phyloP scores from a whole-genome alignment of 2,797 vertebrate species.

The Thunnus albacares region DNA sequence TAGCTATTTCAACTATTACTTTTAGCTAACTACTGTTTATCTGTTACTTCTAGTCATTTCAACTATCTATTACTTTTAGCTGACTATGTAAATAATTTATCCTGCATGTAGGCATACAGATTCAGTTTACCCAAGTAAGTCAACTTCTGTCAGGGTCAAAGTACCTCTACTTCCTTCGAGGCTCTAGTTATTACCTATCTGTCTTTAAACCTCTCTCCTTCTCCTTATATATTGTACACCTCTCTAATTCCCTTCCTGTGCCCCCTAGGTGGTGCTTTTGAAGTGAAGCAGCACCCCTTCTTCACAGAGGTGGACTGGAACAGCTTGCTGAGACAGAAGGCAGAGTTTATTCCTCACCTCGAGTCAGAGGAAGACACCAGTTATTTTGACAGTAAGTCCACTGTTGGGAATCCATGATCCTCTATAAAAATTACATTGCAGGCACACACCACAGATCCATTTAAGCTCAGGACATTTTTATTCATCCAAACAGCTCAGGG shows the following conservation, averaged over 20 bases:
- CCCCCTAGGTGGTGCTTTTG: constrained; percentile 87
- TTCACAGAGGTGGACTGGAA: constrained; percentile 95
- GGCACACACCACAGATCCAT: background rate
- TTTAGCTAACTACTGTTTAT: no score
- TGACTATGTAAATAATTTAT: no score
- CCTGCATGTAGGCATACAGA: no score
- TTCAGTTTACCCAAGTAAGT: constrained; percentile 41
- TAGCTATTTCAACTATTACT: no score
- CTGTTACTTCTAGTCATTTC: no score
- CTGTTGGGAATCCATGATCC: background rate
- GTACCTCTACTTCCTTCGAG: constrained; percentile 12
- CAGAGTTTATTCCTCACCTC: constrained; percentile 93
- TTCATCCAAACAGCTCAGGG: constrained; percentile 27
- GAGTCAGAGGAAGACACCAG: constrained; percentile 96
- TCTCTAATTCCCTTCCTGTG: background rate
- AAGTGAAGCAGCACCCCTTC: constrained; percentile 93
- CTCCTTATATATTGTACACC: background rate
- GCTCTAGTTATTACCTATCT: constrained; percentile 20
- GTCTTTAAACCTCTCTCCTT: constrained; percentile 2
- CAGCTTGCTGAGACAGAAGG: constrained; percentile 93
- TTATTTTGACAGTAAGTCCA: constrained; percentile 93
- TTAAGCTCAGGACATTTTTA: constrained; percentile 9
- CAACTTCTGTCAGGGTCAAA: constrained; percentile 21
- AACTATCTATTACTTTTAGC: no score
- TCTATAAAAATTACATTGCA: background rate